Evolutionary conservation across 2,888 invertebrate genomes (phyloP), one percentile per base, ranked within the genome.

Genomic region (Cistogaster globosa): DNA sequence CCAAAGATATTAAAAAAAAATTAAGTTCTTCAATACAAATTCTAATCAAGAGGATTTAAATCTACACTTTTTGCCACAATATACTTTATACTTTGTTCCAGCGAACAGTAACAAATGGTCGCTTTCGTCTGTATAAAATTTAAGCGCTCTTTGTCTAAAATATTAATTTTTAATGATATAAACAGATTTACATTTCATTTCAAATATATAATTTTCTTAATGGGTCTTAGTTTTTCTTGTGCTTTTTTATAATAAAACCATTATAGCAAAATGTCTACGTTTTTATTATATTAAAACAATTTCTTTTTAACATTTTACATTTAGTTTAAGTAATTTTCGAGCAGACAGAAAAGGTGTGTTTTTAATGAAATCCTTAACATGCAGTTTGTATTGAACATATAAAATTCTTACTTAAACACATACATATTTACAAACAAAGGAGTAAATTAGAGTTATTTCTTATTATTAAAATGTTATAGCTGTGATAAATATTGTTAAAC

Each of bases 401-500:
- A 11, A 51, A 22, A 48, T 32, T 26, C 5, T 18, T 53, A 45
- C 4, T 11, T 26, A 12, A n/a, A 51, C 22, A 5, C 32, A 53
- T 20, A 18, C 9, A 53, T 18, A 20, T 48, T 60, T 60, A 22
- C 20, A 16, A 51, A 62, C 5, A 36, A 51, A 62, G 38, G 38
- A 62, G 22, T 38, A 55, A 71, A 16, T 42, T 68, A 74, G 32
- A 75, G 11, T 26, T 65, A 76, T 48, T 69, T 60, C 36, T 75
- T 26, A n/a, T 26, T 67, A 74, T 67, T 53, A 42, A 75, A 82
- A 69, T 76, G 57, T 62, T 68, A 11, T 69, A 38, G 48, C 63
- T 65, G 38, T 77, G 53, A 53, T 71, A 60, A 83, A 58, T 72
- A 58, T 58, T 76, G 42, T 71, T 38, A 12, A 77, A 83, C 82